Evolutionary conservation across 2,888 invertebrate genomes (phyloP).

Genomic region (Philonicus albiceps): DNA sequence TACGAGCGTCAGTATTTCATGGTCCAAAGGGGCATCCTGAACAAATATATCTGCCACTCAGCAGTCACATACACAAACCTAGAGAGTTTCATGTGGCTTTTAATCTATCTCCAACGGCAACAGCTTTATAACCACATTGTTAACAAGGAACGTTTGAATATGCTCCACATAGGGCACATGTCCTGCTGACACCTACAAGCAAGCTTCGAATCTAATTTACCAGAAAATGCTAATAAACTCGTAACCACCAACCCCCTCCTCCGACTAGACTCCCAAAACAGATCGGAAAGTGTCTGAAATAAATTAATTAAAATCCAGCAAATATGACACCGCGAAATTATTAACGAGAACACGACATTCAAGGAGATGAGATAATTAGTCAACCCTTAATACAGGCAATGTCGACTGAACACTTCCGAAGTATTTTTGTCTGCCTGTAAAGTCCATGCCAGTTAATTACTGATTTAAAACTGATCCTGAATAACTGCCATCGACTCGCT

Average conservation of each 20-base stretch:
- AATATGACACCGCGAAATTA: slow-evolving; percentile 35
- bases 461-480: slow-evolving; percentile 37
- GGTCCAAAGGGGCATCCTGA: not conserved
- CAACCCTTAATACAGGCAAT: not conserved
- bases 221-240: not conserved
- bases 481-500: slow-evolving; percentile 41
- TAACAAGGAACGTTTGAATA: not conserved
- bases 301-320: slow-evolving; percentile 28
- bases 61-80: not conserved
- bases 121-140: not conserved
- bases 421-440: slow-evolving; percentile 23
- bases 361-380: slow-evolving; percentile 26
- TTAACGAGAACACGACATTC: slow-evolving; percentile 11
- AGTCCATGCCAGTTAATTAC: slow-evolving; percentile 32
- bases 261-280: not conserved
- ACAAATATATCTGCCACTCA: slow-evolving; percentile 2
- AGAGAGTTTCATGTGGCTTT: not conserved
- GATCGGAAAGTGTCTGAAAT: not conserved
- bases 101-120: not conserved
- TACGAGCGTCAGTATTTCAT: not conserved
- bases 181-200: not conserved
- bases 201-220: not conserved
- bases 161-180: not conserved
- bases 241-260: not conserved
- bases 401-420: slow-evolving; percentile 11